Conservation (phyloP, 1,140 invertebrate genomes). For the Megalopta genalis region DNA sequence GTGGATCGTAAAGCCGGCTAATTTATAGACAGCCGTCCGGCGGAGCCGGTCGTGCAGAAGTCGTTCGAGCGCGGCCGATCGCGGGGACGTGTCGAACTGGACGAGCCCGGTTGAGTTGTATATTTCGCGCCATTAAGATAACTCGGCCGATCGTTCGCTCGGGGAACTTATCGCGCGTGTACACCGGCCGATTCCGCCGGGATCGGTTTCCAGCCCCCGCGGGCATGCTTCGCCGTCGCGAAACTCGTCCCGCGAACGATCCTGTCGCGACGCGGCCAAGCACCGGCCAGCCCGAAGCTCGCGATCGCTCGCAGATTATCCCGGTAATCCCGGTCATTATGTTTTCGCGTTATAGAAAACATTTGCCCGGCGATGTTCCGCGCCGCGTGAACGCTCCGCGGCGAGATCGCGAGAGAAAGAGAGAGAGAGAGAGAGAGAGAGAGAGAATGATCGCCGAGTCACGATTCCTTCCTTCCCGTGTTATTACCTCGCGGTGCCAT, state of each 20-base stretch:
- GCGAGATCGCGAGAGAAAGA: too few relatives aligned
- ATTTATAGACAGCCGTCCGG: constrained; percentile 59
- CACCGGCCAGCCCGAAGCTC: background rate
- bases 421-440: too few relatives aligned
- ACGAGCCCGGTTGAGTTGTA: constrained; percentile 23
- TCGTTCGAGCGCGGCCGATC: constrained; percentile 31
- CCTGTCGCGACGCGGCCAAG: background rate
- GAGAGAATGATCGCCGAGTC: background rate
- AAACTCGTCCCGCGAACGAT: background rate
- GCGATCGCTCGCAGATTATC: background rate
- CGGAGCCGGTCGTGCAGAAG: constrained; percentile 48
- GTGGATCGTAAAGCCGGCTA: constrained; percentile 57
- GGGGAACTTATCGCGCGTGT: background rate
- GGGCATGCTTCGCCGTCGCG: constrained; percentile 9
- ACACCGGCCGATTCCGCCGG: constrained; percentile 1
- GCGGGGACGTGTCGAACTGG: constrained; percentile 21
- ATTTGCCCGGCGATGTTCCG: background rate
- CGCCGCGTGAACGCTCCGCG: background rate
- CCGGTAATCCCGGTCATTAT: constrained; percentile 30
- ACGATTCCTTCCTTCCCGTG: background rate
- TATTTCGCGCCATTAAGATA: constrained; percentile 63
- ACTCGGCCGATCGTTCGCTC: constrained; percentile 16
- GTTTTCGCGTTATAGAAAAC: constrained; percentile 2
- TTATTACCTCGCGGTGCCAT: constrained; percentile 8
- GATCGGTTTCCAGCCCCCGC: constrained; percentile 17